Conservation (phyloP, 2,888 invertebrate genomes). For the Gastrophysa polygoni region DNA sequence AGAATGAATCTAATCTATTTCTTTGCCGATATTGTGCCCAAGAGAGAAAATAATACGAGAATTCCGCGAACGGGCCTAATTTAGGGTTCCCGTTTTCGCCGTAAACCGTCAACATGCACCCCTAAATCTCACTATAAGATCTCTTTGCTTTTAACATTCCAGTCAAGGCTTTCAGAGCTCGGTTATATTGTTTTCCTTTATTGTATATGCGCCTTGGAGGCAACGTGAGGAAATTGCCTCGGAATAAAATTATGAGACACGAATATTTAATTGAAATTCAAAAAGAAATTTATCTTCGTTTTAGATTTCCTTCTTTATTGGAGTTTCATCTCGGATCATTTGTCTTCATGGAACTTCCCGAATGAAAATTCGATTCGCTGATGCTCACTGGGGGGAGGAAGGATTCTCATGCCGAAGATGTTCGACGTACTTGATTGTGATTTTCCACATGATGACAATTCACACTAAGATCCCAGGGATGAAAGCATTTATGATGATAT, state of each 20-base stretch:
- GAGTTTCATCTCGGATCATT: slow-evolving; percentile 28
- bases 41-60: slow-evolving; percentile 30
- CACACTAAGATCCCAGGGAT: too few relatives aligned
- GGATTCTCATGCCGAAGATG: neutral
- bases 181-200: slow-evolving; percentile 41
- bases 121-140: slow-evolving; percentile 39
- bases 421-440: neutral
- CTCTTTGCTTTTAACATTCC: slow-evolving; percentile 40
- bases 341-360: slow-evolving; percentile 21
- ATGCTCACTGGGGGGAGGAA: neutral
- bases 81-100: slow-evolving; percentile 39
- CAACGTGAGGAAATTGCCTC: slow-evolving; percentile 38
- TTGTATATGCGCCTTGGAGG: slow-evolving; percentile 37
- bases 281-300: slow-evolving; percentile 32
- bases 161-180: slow-evolving; percentile 28
- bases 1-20: neutral
- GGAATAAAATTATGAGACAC: slow-evolving; percentile 35
- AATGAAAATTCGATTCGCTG: slow-evolving; percentile 21
- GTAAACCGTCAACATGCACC: slow-evolving; percentile 37
- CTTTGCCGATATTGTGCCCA: neutral
- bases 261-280: slow-evolving; percentile 37
- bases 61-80: slow-evolving; percentile 38
- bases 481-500: too few relatives aligned
- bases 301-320: slow-evolving; percentile 25
- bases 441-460: too few relatives aligned